A percentile compares a stretch with the other conserved stretches of the same genome.
phyloP scores from a whole-genome alignment of 2,797 vertebrate genomes.

The Pseudotriccus pelzelni region DNA sequence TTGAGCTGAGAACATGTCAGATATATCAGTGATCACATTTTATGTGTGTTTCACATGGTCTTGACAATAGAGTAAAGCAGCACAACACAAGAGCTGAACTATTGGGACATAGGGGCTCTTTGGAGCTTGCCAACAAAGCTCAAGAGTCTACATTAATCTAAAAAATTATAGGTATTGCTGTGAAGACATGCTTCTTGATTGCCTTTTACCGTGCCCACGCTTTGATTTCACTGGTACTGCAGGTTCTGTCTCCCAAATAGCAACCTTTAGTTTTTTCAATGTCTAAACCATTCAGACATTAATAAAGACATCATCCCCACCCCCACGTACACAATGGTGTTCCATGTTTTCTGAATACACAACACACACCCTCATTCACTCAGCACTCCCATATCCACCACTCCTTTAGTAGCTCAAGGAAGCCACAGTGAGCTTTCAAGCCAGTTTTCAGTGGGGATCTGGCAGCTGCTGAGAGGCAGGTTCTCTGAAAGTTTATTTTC shows the following conservation, averaged over 20 bases:
- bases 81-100: not conserved
- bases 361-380: not conserved
- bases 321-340: fast-evolving
- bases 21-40: not conserved
- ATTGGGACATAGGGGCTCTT: not conserved
- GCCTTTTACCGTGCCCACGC: not conserved
- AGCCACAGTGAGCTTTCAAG: not conserved
- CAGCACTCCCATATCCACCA: not conserved
- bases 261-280: not conserved
- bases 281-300: not conserved
- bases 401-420: not conserved
- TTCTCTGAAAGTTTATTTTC: slow-evolving; percentile 15
- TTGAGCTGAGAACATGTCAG: not conserved
- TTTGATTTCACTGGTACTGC: not conserved
- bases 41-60: not conserved
- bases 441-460: not conserved
- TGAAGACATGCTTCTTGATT: not conserved
- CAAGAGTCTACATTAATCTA: not conserved
- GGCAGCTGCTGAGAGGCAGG: not conserved
- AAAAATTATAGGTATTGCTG: not conserved
- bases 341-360: not conserved
- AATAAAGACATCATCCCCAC: not conserved
- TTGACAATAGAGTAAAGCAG: not conserved
- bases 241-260: not conserved
- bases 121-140: not conserved